A percentile compares a stretch with the other conserved stretches of the same genome.
Conservation (phyloP, 2,888 invertebrate genomes). For the Phortica magna region DNA sequence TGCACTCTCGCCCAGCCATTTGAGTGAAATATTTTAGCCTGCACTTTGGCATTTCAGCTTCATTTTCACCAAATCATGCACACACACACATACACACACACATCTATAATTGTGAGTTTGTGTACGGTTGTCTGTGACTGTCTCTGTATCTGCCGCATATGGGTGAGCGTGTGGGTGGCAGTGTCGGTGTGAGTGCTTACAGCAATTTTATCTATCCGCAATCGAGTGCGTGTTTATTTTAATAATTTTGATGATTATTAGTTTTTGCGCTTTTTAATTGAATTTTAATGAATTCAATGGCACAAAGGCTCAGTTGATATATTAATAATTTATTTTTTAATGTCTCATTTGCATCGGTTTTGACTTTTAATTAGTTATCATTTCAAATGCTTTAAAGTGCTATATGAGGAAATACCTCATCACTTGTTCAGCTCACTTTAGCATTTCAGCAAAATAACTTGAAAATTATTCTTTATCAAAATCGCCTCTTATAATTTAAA, state of each 20-base stretch:
- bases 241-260: constrained; percentile 54
- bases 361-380: constrained; percentile 64
- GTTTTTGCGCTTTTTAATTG: constrained; percentile 67
- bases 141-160: background rate
- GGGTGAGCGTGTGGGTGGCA: too few relatives aligned
- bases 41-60: constrained; percentile 34
- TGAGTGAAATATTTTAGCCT: constrained; percentile 11
- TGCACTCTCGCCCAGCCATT: constrained; percentile 26
- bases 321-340: constrained; percentile 29
- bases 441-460: background rate
- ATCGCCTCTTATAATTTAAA: background rate
- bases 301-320: constrained; percentile 42
- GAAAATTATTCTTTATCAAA: too few relatives aligned
- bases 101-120: too few relatives aligned
- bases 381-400: constrained; percentile 35
- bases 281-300: constrained; percentile 70
- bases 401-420: background rate
- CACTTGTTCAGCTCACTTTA: background rate
- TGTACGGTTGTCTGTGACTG: background rate
- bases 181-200: background rate
- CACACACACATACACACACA: too few relatives aligned
- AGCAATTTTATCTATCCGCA: background rate
- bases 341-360: background rate
- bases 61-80: constrained; percentile 3
- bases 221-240: constrained; percentile 35